Base-by-base conservation (phyloP, 2,113 vertebrate genomes). In the Oreochromis niloticus region DNA sequence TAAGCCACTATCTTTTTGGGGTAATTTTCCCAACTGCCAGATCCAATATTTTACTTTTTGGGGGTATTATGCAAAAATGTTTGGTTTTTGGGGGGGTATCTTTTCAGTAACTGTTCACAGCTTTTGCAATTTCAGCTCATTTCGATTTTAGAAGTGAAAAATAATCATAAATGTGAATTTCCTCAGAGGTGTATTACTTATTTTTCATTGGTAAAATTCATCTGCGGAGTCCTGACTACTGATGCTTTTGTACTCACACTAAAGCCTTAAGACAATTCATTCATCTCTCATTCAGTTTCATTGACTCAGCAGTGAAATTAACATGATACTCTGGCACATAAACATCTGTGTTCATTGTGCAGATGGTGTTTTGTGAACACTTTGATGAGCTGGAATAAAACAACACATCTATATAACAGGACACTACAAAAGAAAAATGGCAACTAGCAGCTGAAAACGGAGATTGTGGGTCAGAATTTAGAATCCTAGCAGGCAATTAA, bases 381-480 rank as follows among this genome's bases (percentile, higher is more conserved):
- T 34, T 82, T 84, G 59, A 87, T 71, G 66, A 85, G 82, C 78
- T 4, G 30, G 9, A 81, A 68, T 46, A 39, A 83, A 89, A 85
- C 85, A 73, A 73, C 48, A 80, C 57, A 22, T 83, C 80, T 59
- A 41, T 48, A 80, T 73, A 46, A 82, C 83, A 46, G 66, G 46
- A 87, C 34, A 19, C 75, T 55, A 90, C 83, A 81, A 83, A 90
- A 81, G 46, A 80, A 78, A 85, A 92, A 82, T 55, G 88, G 32
- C 75, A 87, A 87, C 86, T 91, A 88, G 86, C 82, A 50, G 71
- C 85, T 34, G 71, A 91, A 84, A 85, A 88, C 36, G 84, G 61
- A 92, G 87, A 93, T 93, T 91, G 83, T 55, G 91, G 89, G 88
- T 92, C 89, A 92, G 90, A 85, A 91, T 83, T 27, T 80, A 54